A percentile compares a stretch with the other conserved stretches of the same genome.
Conservation (phyloP, 53 echinoderm and acorn worm species). For the Paracentrotus lividus region DNA sequence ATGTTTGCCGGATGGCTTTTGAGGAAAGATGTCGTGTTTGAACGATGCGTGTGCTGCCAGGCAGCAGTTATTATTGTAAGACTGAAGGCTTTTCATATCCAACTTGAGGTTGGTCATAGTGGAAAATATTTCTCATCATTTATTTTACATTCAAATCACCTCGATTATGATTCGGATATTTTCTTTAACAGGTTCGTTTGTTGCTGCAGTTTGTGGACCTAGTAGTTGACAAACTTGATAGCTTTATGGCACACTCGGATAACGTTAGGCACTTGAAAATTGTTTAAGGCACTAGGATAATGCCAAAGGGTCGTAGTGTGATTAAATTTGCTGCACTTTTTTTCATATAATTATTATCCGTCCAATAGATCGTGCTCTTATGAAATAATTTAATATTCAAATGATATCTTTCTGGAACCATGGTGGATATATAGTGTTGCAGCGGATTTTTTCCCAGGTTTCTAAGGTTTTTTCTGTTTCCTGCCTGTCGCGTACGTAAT, state of each 20-base stretch:
- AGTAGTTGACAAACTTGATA: neutral
- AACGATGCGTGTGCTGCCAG: neutral
- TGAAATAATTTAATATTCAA: neutral
- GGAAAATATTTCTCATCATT: neutral
- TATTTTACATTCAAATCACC: neutral
- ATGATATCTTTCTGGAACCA: neutral
- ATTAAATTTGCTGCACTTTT: neutral
- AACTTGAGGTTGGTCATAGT: slow-evolving; percentile 12
- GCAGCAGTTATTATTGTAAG: neutral
- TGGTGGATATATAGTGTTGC: neutral
- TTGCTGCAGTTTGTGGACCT: neutral
- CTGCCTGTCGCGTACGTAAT: too few species aligned
- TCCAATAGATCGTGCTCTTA: neutral
- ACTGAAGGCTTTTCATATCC: neutral
- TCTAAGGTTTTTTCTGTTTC: neutral
- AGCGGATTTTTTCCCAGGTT: too few species aligned
- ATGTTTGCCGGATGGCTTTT: neutral
- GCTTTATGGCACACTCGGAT: neutral
- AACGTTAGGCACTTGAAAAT: neutral
- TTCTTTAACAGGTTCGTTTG: neutral
- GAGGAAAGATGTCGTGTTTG: neutral
- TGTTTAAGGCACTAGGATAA: neutral
- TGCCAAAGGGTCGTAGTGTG: neutral
- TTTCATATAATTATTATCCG: neutral
- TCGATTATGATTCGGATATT: neutral